A percentile compares a stretch with the other conserved stretches of the same genome.
Conservation (phyloP, 2,797 vertebrate species). For the Mionectes olivaceus region DNA sequence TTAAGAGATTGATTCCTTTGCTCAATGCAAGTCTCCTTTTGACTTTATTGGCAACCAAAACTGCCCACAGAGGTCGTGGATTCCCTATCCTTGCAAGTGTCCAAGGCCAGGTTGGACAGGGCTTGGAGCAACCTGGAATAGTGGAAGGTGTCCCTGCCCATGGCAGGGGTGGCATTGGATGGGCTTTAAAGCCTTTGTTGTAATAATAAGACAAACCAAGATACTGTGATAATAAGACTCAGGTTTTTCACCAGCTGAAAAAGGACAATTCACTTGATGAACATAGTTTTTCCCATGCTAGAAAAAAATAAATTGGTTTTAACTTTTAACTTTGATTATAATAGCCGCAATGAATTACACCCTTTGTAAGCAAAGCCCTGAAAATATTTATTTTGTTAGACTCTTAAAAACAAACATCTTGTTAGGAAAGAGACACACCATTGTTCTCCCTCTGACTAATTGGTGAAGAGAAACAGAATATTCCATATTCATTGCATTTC, state of each 20-base stretch:
- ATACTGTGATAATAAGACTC: background rate
- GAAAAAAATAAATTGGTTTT: background rate
- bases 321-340: background rate
- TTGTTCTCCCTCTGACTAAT: conserved; percentile 14
- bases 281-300: background rate
- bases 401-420: conserved; percentile 11
- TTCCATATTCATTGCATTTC: conserved; percentile 52
- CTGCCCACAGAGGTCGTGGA: background rate
- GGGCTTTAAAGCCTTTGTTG: background rate
- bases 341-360: background rate
- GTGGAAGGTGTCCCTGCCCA: background rate
- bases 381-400: conserved; percentile 27
- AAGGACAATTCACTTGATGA: background rate
- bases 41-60: background rate
- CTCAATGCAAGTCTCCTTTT: background rate
- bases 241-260: background rate
- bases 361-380: background rate
- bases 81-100: background rate
- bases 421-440: conserved; percentile 28
- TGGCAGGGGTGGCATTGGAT: background rate
- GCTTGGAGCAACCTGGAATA: background rate
- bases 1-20: background rate
- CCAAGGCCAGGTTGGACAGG: background rate
- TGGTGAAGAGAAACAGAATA: conserved; percentile 17
- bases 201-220: background rate